Evolutionary conservation across 2,888 invertebrate genomes (phyloP).

Genomic region (Dasypogon diadema): DNA sequence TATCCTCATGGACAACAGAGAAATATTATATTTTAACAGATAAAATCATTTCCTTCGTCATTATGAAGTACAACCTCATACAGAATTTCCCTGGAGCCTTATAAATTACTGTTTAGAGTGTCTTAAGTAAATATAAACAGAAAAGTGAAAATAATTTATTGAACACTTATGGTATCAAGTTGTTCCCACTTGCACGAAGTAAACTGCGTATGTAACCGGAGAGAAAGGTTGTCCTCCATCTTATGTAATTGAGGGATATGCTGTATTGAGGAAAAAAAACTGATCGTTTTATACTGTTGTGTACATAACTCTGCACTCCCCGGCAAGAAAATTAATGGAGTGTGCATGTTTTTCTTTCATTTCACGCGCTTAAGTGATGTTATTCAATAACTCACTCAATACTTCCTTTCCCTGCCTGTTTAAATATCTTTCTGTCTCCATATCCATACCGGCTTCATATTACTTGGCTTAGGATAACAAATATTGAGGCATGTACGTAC

Average conservation of each 20-base stretch:
- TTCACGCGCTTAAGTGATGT: conserved; percentile 68
- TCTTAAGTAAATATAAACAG: conserved; percentile 20
- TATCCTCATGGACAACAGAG: too few relatives aligned
- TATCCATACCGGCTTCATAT: not conserved
- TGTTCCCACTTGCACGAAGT: conserved; percentile 20
- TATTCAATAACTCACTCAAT: conserved; percentile 59
- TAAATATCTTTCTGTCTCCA: conserved; percentile 4
- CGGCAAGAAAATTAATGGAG: conserved; percentile 65
- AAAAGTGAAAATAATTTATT: conserved; percentile 49
- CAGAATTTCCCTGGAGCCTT: not conserved
- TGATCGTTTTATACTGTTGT: conserved; percentile 36
- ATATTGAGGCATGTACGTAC: not conserved
- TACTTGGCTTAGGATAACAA: not conserved
- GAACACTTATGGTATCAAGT: conserved; percentile 48
- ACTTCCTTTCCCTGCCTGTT: conserved; percentile 38
- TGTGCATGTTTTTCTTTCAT: conserved; percentile 68
- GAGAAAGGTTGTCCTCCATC: not conserved
- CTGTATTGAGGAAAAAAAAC: not conserved
- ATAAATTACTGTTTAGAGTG: conserved; percentile 14
- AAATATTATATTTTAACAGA: too few relatives aligned
- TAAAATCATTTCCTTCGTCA: too few relatives aligned
- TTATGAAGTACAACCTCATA: too few relatives aligned
- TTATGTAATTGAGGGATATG: not conserved
- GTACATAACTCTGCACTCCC: conserved; percentile 23
- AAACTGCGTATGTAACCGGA: not conserved